Evolutionary conservation across 2,113 vertebrate species (phyloP).

Genomic region (Seriola aureovittata): DNA sequence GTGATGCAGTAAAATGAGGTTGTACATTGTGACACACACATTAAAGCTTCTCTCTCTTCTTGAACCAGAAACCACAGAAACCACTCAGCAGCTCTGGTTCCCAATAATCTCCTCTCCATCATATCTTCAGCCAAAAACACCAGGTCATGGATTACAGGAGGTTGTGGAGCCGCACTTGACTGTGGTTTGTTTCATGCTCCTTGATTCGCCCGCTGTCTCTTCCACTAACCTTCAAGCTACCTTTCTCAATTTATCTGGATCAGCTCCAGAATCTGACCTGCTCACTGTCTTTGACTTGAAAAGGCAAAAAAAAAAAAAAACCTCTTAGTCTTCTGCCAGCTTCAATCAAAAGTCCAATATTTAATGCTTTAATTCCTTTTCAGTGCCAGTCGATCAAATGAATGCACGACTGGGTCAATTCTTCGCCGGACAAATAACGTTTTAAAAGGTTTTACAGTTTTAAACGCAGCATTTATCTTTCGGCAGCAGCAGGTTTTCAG

Average conservation of each 20-base stretch:
- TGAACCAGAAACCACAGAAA: slow-evolving; percentile 23
- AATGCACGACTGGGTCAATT: slow-evolving; percentile 31
- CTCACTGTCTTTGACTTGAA: slow-evolving; percentile 19
- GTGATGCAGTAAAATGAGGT: slow-evolving; percentile 8
- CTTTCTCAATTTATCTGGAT: slow-evolving; percentile 42
- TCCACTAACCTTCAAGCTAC: slow-evolving; percentile 44
- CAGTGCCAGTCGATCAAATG: slow-evolving; percentile 37
- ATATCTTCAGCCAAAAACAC: slow-evolving; percentile 49
- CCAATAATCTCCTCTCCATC: slow-evolving; percentile 27
- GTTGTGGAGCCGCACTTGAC: slow-evolving; percentile 28
- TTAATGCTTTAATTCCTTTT: slow-evolving; percentile 30
- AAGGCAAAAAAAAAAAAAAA: slow-evolving; percentile 25
- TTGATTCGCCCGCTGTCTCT: slow-evolving; percentile 25
- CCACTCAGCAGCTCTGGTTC: slow-evolving; percentile 17
- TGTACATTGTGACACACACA: slow-evolving; percentile 37
- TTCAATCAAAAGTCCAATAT: slow-evolving; percentile 36
- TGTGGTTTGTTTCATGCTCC: slow-evolving; percentile 22
- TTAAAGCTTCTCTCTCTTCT: slow-evolving; percentile 41
- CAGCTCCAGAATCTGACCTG: slow-evolving; percentile 37
- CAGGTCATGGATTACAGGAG: slow-evolving; percentile 31
- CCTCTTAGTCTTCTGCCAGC: slow-evolving; percentile 35
- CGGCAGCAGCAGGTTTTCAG: slow-evolving; percentile 7
- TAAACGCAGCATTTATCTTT: slow-evolving; percentile 22
- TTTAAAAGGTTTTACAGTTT: slow-evolving; percentile 24
- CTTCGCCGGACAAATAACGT: slow-evolving; percentile 20